Evolutionary conservation across 35 echinoderm and acorn worm species (phyloP), one percentile per base, ranked within the genome.

Genomic region (Ophiothrix spiculata): DNA sequence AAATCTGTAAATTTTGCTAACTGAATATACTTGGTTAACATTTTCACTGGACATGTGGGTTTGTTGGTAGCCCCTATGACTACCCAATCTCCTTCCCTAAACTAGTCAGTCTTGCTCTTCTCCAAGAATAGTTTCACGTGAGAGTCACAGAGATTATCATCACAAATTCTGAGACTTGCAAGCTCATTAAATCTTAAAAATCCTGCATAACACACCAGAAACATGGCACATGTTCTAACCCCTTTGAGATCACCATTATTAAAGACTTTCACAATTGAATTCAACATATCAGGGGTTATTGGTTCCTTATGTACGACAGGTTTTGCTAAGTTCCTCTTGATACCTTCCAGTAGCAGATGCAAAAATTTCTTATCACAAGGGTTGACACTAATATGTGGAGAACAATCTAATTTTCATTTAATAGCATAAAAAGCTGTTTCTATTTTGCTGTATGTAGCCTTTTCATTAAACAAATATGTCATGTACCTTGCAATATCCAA

Each of bases 61-160:
- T 79, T 1, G 0, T 31, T 39, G 49, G 85, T 77, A 8, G 25
- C 38, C 33, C 74, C 38, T 29, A 81, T 45, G 8, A 87, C 40
- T 31, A 87, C 85, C 85, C 84, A 77, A 8, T 75, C 39, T 11
- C 85, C 85, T 56, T 87, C 85, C 45, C 75, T 25, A 60, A 79
- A 79, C 37, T 79, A 17, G 34, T 79, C 85, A 42, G 85, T 87
- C 39, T 87, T 79, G 39, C 45, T 87, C 79, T 79, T 78, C 56
- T 87, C 76, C 36, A 87, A 19, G 41, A 87, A 87, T n/a, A 79
- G 13, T 32, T 45, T 40, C 12, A 40, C 39, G 21, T 81, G 45
- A 40, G 79, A 49, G 19, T 49, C 42, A 19, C 42, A 38, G 14
- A 80, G 23, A 80, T 80, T 37, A 15, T 37, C 21, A 40, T 80